Conservation (phyloP, 2,797 vertebrate species). For the Silurus lanzhouensis region DNA sequence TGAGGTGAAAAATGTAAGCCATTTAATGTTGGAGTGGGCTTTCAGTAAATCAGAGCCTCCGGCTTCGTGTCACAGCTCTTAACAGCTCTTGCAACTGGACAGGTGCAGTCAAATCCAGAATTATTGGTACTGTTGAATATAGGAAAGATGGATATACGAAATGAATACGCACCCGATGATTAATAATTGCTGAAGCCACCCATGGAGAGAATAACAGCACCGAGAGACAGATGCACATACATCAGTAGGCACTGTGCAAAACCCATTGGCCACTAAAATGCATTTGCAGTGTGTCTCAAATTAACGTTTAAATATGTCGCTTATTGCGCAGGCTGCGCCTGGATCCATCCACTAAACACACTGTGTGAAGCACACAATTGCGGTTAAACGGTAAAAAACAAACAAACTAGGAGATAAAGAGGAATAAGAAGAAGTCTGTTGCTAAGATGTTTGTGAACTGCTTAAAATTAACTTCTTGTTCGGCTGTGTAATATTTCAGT, state of each 20-base stretch:
- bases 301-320: not conserved
- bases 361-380: not conserved
- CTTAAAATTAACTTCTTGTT: not conserved
- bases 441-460: not conserved
- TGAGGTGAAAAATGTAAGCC: conserved; percentile 41
- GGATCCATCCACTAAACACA: not conserved
- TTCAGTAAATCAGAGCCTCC: conserved; percentile 40
- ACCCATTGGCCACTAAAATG: not conserved
- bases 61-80: conserved; percentile 32
- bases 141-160: conserved; percentile 12
- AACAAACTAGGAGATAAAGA: not conserved
- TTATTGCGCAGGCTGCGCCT: not conserved
- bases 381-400: not conserved
- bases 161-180: not conserved
- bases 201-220: conserved; percentile 8
- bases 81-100: conserved; percentile 24
- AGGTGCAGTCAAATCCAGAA: conserved; percentile 33
- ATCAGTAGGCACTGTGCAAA: conserved; percentile 1
- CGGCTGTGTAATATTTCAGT: not conserved
- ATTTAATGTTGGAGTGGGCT: conserved; percentile 40
- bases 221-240: not conserved
- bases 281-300: not conserved
- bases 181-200: conserved; percentile 12
- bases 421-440: not conserved
- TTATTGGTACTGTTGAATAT: conserved; percentile 18